phyloP scores from a whole-genome alignment of 1,140 invertebrate genomes.

The Drosophila baimaii region DNA sequence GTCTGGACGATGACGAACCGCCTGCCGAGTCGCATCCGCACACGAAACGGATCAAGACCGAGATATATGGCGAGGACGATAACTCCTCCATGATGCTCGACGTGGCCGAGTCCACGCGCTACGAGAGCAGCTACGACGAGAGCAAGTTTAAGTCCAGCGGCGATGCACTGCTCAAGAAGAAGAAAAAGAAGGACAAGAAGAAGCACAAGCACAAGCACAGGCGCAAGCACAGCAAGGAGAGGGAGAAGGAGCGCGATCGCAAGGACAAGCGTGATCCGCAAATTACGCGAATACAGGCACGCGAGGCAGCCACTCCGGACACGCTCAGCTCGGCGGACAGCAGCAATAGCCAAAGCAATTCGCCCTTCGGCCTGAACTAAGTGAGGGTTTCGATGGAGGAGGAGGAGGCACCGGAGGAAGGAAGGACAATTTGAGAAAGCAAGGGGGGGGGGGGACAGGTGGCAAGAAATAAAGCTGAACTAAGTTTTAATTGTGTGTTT shows the following conservation, averaged over 20 bases:
- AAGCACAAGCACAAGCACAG: slow-evolving; percentile 92
- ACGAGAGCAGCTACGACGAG: slow-evolving; percentile 73
- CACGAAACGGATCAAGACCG: slow-evolving; percentile 57
- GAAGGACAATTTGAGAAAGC: neutral
- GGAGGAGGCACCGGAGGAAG: too few relatives aligned
- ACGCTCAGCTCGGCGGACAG: slow-evolving; percentile 87
- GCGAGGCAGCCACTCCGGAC: slow-evolving; percentile 86
- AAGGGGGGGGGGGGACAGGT: neutral
- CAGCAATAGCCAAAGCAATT: slow-evolving; percentile 80
- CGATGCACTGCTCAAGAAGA: slow-evolving; percentile 86
- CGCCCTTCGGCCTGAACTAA: slow-evolving; percentile 60
- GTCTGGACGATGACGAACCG: slow-evolving; percentile 23
- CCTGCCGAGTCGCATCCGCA: slow-evolving; percentile 38
- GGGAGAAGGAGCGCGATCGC: slow-evolving; percentile 84
- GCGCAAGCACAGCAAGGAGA: slow-evolving; percentile 90
- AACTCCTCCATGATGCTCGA: slow-evolving; percentile 66
- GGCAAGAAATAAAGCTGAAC: slow-evolving; percentile 15
- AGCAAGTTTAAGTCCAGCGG: slow-evolving; percentile 44
- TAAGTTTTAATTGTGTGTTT: neutral
- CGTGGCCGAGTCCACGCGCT: slow-evolving; percentile 54
- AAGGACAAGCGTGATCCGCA: slow-evolving; percentile 85
- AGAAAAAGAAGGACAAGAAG: slow-evolving; percentile 93
- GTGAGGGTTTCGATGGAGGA: slow-evolving; percentile 10
- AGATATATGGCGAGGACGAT: slow-evolving; percentile 66
- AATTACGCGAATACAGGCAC: slow-evolving; percentile 81